Base-by-base conservation (phyloP, 2,888 invertebrate genomes). In the Torymus tubicola region DNA sequence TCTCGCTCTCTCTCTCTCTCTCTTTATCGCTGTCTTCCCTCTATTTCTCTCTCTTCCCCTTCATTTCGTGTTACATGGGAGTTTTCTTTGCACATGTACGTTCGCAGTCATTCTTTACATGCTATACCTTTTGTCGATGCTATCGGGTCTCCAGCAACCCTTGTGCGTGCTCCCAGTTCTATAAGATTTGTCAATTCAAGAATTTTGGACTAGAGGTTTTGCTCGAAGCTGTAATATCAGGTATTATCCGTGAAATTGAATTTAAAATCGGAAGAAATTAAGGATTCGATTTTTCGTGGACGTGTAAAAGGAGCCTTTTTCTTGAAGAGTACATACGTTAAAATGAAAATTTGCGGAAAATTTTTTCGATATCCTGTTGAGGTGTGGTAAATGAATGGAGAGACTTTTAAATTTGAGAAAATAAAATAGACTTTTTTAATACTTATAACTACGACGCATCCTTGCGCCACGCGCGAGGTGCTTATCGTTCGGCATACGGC, bases 151-250 rank as follows among this genome's bases (percentile, higher is more conserved):
- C 57, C 42, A n/a, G 18, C 63, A 73, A 69, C 69, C 73, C 77
- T 73, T 77, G 63, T 67, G 67, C 72, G 72, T 68, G 72, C 72
- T 76, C 68, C 55, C 16, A 72, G 55, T 67, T 72, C 72, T 76
- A 72, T 76, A 76, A 52, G 58, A 11, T 31, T 75, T 78, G 75
- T 78, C 81, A 81, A 81, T 81, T 81, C 78, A 81, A 67, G 70
- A 81, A 81, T 70, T 81, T 77, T 63, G 14, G 71, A 31, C 16
- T n/a, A 5, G 16, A 50, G 50, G 60, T 24, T 31, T n/a, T 11
- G 12, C n/a, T 42, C 21, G 72, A 72, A 81, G 65, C 24, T 24
- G 74, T n/a, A n/a, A n/a, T 81, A 81, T 61, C 52, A 53, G 14
- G 73, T 52, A 78, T 78, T 78, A 67, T 75, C 75, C 63, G 75